phyloP scores from a whole-genome alignment of 2,797 vertebrate genomes.

The Microctenopoma stevenorrisi region DNA sequence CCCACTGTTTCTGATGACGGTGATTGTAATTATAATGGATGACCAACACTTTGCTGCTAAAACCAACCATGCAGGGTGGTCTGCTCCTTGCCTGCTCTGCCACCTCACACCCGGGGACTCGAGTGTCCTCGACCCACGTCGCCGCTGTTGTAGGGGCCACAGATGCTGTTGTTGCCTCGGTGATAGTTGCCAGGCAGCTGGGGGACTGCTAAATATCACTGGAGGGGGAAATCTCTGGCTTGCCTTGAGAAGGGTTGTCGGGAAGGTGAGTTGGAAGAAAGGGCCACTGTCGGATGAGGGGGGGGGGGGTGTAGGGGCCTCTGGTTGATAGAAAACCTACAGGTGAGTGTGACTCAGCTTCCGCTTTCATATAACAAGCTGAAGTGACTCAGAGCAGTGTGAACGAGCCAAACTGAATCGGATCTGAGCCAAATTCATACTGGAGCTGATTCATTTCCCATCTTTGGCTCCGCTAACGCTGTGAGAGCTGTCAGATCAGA shows the following conservation, averaged over 20 bases:
- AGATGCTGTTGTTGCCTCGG: slow-evolving; percentile 71
- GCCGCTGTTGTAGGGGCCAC: slow-evolving; percentile 11
- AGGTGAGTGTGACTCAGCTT: background rate
- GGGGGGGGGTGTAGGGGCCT: background rate
- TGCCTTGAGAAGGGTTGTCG: slow-evolving; percentile 12
- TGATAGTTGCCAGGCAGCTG: slow-evolving; percentile 76
- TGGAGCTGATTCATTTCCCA: no score
- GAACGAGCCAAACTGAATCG: background rate
- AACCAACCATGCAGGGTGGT: slow-evolving; percentile 3
- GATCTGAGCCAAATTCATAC: background rate
- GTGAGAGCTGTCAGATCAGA: no score
- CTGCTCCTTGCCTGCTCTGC: background rate
- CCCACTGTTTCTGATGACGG: slow-evolving; percentile 40
- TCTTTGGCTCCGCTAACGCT: background rate
- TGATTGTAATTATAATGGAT: slow-evolving; percentile 52
- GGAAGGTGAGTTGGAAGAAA: background rate
- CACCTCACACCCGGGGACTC: slow-evolving; percentile 5
- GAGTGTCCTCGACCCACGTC: slow-evolving; percentile 5
- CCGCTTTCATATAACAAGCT: background rate
- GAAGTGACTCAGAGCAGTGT: background rate
- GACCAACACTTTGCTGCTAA: slow-evolving; percentile 16
- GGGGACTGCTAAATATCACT: slow-evolving; percentile 64
- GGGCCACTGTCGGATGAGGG: background rate
- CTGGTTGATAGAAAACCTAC: slow-evolving; percentile 2
- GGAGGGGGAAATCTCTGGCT: slow-evolving; percentile 41